A percentile compares a stretch with the other conserved stretches of the same genome.
Evolutionary conservation across 1,140 invertebrate genomes (phyloP).

Genomic region (Caenorhabditis tropicalis): DNA sequence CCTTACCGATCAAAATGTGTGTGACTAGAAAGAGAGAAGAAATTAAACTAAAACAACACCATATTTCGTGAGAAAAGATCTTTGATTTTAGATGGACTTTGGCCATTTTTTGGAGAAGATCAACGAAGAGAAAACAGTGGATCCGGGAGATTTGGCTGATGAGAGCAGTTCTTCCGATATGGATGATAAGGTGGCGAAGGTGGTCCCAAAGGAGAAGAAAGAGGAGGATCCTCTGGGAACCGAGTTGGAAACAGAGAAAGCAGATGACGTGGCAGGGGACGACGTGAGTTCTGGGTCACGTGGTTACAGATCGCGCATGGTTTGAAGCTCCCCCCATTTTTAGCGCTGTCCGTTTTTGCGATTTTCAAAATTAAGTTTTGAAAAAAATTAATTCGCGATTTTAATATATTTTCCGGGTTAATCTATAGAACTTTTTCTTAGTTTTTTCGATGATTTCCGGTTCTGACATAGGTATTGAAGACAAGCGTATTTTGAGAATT

Average conservation of each 20-base stretch:
- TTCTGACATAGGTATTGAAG: no score
- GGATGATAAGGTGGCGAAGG: neutral
- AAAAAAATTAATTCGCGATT: no score
- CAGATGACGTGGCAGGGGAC: neutral
- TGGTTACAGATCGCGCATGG: no score
- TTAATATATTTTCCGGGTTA: no score
- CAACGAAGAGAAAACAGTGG: neutral
- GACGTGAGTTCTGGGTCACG: neutral
- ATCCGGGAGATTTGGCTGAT: neutral
- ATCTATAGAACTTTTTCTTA: no score
- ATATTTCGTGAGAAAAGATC: neutral
- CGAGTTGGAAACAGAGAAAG: neutral
- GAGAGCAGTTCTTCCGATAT: neutral
- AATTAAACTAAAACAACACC: neutral
- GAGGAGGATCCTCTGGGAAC: neutral
- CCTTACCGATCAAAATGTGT: constrained; percentile 3
- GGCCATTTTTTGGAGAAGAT: neutral
- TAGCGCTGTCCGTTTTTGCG: no score
- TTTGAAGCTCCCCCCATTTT: no score
- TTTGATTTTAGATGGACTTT: constrained; percentile 18
- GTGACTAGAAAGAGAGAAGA: neutral
- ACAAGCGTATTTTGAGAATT: no score
- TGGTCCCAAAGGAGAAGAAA: neutral
- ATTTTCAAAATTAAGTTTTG: no score
- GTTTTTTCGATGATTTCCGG: no score